Conservation (phyloP, 2,797 vertebrate species). For the Lemur catta region DNA sequence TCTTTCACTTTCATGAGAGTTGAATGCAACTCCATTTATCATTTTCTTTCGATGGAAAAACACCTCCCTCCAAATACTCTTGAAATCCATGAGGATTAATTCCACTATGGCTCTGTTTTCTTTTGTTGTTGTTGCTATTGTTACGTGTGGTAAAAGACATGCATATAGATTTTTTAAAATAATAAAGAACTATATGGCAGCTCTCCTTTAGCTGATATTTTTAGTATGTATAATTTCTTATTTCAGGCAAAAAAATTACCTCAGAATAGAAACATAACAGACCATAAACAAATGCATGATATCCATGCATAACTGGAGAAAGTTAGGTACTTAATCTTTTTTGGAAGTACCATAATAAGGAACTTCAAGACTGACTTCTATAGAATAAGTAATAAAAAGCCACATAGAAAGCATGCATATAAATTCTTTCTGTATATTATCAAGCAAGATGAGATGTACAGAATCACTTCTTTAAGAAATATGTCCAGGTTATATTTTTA, state of each 20-base stretch:
- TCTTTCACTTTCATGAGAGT: constrained; percentile 13
- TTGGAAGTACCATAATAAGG: background rate
- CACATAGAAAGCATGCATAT: background rate
- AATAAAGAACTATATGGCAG: background rate
- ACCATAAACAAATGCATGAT: background rate
- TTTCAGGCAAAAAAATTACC: background rate
- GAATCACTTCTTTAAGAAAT: background rate
- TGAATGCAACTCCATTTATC: background rate
- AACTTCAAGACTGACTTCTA: background rate
- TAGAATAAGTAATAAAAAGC: background rate
- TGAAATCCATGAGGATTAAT: background rate
- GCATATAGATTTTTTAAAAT: background rate
- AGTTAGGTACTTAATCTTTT: background rate
- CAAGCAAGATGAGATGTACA: background rate
- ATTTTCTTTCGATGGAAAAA: constrained; percentile 47
- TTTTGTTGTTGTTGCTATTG: background rate
- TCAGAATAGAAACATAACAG: background rate
- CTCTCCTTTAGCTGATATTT: background rate
- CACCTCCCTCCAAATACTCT: background rate
- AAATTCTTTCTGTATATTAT: background rate
- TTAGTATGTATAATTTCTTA: background rate
- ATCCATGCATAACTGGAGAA: background rate
- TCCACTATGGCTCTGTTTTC: background rate
- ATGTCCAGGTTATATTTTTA: background rate
- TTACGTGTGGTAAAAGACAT: background rate